Evolutionary conservation across 2,888 invertebrate genomes (phyloP).

Genomic region (Drosophila neotestacea): DNA sequence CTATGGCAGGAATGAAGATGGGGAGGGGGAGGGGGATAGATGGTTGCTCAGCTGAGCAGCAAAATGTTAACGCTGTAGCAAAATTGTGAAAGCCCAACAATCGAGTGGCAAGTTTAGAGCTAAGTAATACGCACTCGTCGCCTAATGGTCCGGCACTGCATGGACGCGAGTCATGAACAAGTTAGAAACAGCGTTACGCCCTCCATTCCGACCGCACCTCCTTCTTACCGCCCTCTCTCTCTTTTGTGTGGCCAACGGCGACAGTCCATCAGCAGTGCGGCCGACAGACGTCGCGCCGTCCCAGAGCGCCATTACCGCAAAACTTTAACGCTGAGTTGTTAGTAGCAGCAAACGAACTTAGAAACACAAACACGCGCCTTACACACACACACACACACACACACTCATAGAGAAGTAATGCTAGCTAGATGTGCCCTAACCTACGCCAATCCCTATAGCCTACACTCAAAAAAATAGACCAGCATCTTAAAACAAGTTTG

Average conservation of each 20-base stretch:
- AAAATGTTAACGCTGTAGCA: slow-evolving; percentile 24
- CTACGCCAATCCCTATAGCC: slow-evolving; percentile 32
- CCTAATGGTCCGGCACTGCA: slow-evolving; percentile 69
- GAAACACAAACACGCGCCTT: slow-evolving; percentile 75
- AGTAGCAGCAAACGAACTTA: slow-evolving; percentile 70
- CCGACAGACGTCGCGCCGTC: slow-evolving; percentile 49
- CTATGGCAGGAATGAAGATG: background rate
- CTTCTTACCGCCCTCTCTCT: background rate
- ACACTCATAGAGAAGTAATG: slow-evolving; percentile 42
- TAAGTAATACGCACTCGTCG: slow-evolving; percentile 75
- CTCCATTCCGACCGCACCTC: background rate
- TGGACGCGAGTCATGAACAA: slow-evolving; percentile 40
- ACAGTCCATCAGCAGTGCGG: slow-evolving; percentile 70
- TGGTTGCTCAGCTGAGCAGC: slow-evolving; percentile 11
- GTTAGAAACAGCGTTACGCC: slow-evolving; percentile 1
- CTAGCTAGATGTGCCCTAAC: slow-evolving; percentile 29
- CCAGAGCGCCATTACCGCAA: slow-evolving; percentile 79
- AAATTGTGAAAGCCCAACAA: slow-evolving; percentile 32
- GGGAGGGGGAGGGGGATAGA: background rate
- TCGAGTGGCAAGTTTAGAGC: slow-evolving; percentile 71
- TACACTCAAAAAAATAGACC: too few relatives aligned
- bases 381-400: slow-evolving; percentile 29
- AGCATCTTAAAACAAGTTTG: too few relatives aligned
- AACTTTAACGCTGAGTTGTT: slow-evolving; percentile 78
- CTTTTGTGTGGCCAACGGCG: slow-evolving; percentile 18